These are phyloP conservation scores for Amphipoea oculea DNA, from an alignment of 2,888 invertebrate genomes.

Conservation along the genomic window DNA sequence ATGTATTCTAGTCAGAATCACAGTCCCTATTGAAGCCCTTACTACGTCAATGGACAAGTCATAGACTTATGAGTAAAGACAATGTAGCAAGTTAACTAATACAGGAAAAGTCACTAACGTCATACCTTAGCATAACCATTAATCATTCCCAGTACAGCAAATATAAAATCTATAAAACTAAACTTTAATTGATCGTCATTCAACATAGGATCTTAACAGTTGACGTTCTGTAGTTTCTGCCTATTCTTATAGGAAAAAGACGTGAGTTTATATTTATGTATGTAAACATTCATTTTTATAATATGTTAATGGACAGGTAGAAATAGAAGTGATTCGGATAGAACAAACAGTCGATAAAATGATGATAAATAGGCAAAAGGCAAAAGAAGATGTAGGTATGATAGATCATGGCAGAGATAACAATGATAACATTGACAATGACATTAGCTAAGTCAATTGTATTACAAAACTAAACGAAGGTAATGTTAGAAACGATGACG, in stretches of 20 bases:
- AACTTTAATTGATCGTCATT: not conserved
- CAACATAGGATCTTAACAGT: not conserved
- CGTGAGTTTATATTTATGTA: not conserved
- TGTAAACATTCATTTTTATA: not conserved
- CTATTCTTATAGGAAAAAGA: not conserved
- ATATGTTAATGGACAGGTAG: not conserved
- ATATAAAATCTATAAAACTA: conserved; percentile 1
- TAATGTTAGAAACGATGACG: not conserved
- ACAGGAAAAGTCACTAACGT: conserved; percentile 29
- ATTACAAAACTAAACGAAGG: not conserved
- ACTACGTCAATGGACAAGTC: conserved; percentile 35
- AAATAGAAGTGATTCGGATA: conserved; percentile 3
- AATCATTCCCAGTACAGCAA: not conserved
- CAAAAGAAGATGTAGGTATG: not conserved
- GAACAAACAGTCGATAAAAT: conserved; percentile 12
- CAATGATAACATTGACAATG: conserved; percentile 46
- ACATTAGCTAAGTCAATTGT: conserved; percentile 3
- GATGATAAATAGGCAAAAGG: conserved; percentile 24
- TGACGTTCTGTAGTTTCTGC: not conserved
- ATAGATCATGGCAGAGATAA: conserved; percentile 2
- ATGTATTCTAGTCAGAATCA: conserved; percentile 8
- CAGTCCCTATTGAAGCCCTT: conserved; percentile 2
- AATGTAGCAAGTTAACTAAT: conserved; percentile 28
- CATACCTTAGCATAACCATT: conserved; percentile 19
- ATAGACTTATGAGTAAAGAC: conserved; percentile 13